A percentile compares a stretch with the other conserved stretches of the same genome.
These are phyloP conservation scores for Empidonax traillii DNA, from an alignment of 2,113 vertebrate genomes.

Conservation along the genomic window DNA sequence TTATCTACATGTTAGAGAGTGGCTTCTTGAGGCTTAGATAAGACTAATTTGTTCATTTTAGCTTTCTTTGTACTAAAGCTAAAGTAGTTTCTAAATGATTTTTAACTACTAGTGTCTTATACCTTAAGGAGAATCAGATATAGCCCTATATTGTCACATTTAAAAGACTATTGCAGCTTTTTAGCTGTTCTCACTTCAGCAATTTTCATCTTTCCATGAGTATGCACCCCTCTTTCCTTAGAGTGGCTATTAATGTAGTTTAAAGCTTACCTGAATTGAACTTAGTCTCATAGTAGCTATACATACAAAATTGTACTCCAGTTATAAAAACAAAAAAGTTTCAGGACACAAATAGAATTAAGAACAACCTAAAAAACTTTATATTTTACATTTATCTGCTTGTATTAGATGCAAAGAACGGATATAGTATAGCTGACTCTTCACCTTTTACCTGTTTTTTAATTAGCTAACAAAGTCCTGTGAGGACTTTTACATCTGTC, in stretches of 20 bases:
- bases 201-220: not conserved
- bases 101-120: not conserved
- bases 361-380: not conserved
- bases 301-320: not conserved
- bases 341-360: not conserved
- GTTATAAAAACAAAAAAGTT: not conserved
- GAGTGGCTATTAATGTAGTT: not conserved
- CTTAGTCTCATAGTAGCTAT: not conserved
- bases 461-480: not conserved
- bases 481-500: not conserved
- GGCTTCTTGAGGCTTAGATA: not conserved
- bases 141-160: not conserved
- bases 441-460: not conserved
- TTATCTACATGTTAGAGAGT: not conserved
- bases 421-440: not conserved
- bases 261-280: not conserved
- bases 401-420: not conserved
- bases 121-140: not conserved
- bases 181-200: not conserved
- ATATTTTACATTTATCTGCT: not conserved
- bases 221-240: not conserved
- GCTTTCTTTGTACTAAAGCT: not conserved
- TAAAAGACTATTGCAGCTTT: not conserved
- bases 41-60: not conserved
- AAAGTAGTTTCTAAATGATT: not conserved